Base-by-base conservation (phyloP, 2,797 vertebrate genomes). In the Pelobates cultripes region DNA sequence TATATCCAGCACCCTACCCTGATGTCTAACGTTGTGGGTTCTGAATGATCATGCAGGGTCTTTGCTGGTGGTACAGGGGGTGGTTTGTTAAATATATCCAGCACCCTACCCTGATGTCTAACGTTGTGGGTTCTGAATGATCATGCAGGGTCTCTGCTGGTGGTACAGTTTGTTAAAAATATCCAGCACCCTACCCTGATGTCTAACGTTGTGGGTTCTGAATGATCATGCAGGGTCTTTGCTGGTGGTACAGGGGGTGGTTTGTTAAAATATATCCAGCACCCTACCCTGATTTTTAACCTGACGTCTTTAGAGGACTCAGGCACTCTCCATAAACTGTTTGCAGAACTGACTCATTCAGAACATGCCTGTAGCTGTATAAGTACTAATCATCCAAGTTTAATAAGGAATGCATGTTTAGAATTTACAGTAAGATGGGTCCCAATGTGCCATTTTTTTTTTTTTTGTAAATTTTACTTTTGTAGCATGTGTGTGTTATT, bases 301-400 rank as follows among this genome's bases (percentile, higher is more conserved):
- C 70, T 15, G 7, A 28, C 28, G 28, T 28, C 28, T 28, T 73
- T 66, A n/a, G 44, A 69, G 47, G 51, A 61, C 67, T 40, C 28
- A 45, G 17, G n/a, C 17, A 2, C 10, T 43, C 63, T 68, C 13
- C 71, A 64, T 7, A 64, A 64, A 28, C n/a, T 53, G 28, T 75
- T 70, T 75, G 40, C 64, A 45, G 74, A 28, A 53, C 70, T 81
- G 53, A 70, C 3, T 71, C 57, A 82, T 12, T 74, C 64, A 44
- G 63, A 60, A 53, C 66, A 70, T 71, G 67, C 70, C 57, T 76
- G 80, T 66, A 71, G 55, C 66, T 60, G 79, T 15, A 81, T 2
- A n/a, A 75, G 43, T 68, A n/a, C 55, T 55, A 42, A 40, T n/a
- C 12, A n/a, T 13, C 14, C 3, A 28, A 1, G 28, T 51, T 51